Conservation (phyloP, 2,888 invertebrate species). For the Eristalis arbustorum region DNA sequence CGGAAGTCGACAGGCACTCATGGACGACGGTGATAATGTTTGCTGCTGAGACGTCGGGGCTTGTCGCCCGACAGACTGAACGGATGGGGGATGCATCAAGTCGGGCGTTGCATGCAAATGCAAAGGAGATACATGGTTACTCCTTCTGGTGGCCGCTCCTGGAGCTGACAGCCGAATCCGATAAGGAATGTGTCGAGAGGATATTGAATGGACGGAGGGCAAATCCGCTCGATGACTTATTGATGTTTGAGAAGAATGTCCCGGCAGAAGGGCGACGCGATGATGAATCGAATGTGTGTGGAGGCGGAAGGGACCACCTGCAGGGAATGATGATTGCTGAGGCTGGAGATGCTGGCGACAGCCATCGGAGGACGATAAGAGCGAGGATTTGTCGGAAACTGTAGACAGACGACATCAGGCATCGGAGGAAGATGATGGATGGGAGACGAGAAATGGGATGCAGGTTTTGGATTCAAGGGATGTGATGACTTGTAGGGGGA, state of each 20-base stretch:
- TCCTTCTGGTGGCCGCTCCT: constrained; percentile 7
- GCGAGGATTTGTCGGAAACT: not conserved
- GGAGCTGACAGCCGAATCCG: constrained; percentile 51
- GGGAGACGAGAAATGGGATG: not conserved
- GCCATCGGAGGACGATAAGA: not conserved
- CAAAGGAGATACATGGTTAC: constrained; percentile 33
- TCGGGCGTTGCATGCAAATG: constrained; percentile 50
- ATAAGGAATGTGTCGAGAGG: constrained; percentile 41
- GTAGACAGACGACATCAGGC: not conserved
- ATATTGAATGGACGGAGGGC: constrained; percentile 1
- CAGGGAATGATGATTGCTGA: not conserved
- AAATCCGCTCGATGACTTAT: not conserved
- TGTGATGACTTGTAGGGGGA: too few relatives aligned
- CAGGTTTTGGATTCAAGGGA: not conserved
- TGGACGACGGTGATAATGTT: constrained; percentile 39
- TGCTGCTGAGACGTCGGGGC: constrained; percentile 16
- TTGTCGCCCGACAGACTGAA: constrained; percentile 14
- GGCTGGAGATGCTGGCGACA: not conserved
- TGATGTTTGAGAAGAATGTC: constrained; percentile 25
- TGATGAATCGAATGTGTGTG: not conserved
- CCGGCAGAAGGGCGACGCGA: not conserved
- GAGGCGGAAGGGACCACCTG: not conserved
- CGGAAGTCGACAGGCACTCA: constrained; percentile 32
- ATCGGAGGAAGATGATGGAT: not conserved
- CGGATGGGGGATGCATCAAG: constrained; percentile 57